Evolutionary conservation across 1,140 invertebrate species (phyloP).

Genomic region (Platyscapa corneri): DNA sequence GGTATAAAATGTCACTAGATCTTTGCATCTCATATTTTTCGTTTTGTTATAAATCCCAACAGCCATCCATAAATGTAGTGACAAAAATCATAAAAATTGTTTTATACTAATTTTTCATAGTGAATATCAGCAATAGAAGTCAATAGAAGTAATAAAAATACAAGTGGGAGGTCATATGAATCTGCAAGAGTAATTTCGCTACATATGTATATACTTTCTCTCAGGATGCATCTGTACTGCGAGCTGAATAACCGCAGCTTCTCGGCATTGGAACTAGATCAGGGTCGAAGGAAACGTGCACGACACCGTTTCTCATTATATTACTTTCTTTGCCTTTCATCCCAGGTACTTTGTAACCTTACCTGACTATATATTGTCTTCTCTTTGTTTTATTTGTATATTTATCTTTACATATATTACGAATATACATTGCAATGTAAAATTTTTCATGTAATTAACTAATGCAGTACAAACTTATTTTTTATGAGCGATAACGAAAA

Average conservation of each 20-base stretch:
- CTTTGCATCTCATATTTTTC: no score
- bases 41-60: no score
- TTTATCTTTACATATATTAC: neutral
- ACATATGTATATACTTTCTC: conserved; percentile 56
- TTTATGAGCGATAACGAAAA: neutral
- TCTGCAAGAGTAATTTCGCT: neutral
- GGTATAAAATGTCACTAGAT: no score
- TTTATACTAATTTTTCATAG: no score
- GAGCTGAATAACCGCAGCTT: neutral
- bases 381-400: neutral
- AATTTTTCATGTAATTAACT: neutral
- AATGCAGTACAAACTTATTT: neutral
- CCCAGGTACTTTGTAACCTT: neutral
- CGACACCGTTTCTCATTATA: conserved; percentile 53
- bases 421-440: neutral
- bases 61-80: no score
- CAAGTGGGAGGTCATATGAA: neutral
- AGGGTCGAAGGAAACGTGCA: conserved; percentile 59
- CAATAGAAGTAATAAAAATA: neutral
- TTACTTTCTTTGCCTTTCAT: conserved; percentile 32
- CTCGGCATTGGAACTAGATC: conserved; percentile 59
- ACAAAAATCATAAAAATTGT: no score
- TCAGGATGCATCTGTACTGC: conserved; percentile 10
- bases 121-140: neutral
- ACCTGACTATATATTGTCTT: neutral